Evolutionary conservation across 2,888 invertebrate species (phyloP), one percentile per base, ranked within the genome.

Genomic region (Drosophila borborema): DNA sequence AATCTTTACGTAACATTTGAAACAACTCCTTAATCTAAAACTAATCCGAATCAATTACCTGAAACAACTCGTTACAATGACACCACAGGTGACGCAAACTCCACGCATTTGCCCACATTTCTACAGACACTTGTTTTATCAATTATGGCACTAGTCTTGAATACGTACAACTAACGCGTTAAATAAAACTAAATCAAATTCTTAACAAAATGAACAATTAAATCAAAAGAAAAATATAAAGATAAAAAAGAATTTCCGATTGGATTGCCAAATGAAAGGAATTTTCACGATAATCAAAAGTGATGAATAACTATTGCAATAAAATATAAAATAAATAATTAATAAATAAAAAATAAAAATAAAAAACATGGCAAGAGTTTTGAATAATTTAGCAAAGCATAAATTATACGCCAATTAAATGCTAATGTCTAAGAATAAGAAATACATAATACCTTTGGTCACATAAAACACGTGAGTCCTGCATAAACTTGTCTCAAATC

Each of bases 41-140:
- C 31, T 49, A 60, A 66, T 55, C 67, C 51, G 20, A 63, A 58
- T 41, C 41, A 74, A 63, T 36, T 54, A 65, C 62, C 40, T 55
- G 63, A 67, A 69, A 51, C 43, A 61, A 63, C 20, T 51, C 62
- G 59, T 67, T 41, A 77, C 34, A 76, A 80, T 40, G 63, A 77
- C 81, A 81, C 90, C 81, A 81, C 90, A 93, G 93, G 93, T 91
- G 91, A 91, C 88, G 93, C 92, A 81, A 92, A 88, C 91, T 91
- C 91, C 83, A 87, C 90, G 90, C 90, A 87, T 84, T 88, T 92
- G 89, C 90, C 93, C 86, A 92, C 90, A 89, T 84, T 88, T 81
- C 89, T 91, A 81, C 91, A 92, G 85, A 88, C 92, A 80, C 85
- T 93, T 91, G 92, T 91, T 90, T 89, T 93, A 90, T 91, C 92